Evolutionary conservation across 2,113 vertebrate species (phyloP).

Genomic region (Aspidoscelis tigris): DNA sequence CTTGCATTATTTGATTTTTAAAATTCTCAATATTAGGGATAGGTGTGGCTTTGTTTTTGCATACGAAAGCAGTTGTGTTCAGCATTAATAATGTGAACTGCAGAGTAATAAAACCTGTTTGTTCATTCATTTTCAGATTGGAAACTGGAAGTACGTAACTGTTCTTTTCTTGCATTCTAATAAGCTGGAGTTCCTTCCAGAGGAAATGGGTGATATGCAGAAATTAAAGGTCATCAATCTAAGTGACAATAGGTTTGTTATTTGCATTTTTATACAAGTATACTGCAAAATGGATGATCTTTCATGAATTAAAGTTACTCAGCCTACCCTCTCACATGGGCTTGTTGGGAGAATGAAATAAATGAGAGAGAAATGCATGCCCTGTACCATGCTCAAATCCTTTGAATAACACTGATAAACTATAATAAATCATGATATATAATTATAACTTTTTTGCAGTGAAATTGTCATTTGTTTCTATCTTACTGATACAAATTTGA

Average conservation of each 20-base stretch:
- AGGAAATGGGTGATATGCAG: constrained; percentile 98
- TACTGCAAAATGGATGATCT: constrained; percentile 25
- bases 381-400: neutral
- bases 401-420: neutral
- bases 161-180: constrained; percentile 97
- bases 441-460: neutral
- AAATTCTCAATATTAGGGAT: neutral
- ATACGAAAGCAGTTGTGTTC: neutral
- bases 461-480: neutral
- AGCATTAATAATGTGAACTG: constrained; percentile 7
- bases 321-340: neutral
- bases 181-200: constrained; percentile 94
- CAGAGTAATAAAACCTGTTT: neutral
- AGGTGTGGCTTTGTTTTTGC: no score
- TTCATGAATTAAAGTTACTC: neutral
- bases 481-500: neutral
- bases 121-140: constrained; percentile 80
- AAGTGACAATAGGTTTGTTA: constrained; percentile 95
- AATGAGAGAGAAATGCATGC: neutral
- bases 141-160: constrained; percentile 90
- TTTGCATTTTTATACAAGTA: constrained; percentile 47
- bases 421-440: neutral
- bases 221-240: constrained; percentile 96
- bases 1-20: neutral
- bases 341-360: neutral